phyloP scores from a whole-genome alignment of 2,797 vertebrate genomes.

The Semotilus atromaculatus region DNA sequence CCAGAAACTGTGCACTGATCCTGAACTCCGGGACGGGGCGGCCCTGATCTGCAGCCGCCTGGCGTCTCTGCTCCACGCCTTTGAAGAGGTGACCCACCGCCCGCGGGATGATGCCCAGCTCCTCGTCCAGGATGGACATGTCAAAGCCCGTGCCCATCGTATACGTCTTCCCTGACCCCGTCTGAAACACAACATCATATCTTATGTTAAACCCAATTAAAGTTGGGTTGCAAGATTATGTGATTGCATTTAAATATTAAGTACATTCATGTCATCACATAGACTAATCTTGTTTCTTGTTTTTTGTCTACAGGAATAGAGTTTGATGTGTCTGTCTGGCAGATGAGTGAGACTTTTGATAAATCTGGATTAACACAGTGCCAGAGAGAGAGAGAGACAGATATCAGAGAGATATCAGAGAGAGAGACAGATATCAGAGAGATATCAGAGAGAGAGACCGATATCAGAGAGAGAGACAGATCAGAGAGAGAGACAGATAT shows the following conservation, averaged over 20 bases:
- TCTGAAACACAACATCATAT: constrained; percentile 72
- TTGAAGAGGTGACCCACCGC: constrained; percentile 89
- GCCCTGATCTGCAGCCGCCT: constrained; percentile 83
- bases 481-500: neutral
- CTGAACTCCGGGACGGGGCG: constrained; percentile 92
- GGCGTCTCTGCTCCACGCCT: constrained; percentile 86
- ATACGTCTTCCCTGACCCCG: constrained; percentile 94
- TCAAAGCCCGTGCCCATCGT: constrained; percentile 97
- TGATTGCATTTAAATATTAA: neutral
- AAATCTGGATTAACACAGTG: constrained; percentile 36
- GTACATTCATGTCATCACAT: neutral
- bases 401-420: neutral
- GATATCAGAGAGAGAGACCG: neutral
- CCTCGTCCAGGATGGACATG: constrained; percentile 84
- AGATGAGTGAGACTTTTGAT: constrained; percentile 11
- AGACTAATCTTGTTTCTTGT: neutral
- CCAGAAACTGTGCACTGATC: constrained; percentile 95
- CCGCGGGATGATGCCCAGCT: constrained; percentile 91
- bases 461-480: neutral
- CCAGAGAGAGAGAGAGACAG: neutral
- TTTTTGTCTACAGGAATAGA: too few species aligned
- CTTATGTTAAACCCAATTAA: neutral
- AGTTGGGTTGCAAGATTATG: neutral
- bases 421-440: neutral
- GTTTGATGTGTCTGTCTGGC: constrained; percentile 16